Percentiles rank a stretch among this genome's conserved stretches.
phyloP scores from a whole-genome alignment of 2,888 invertebrate species.

The Pelosia muscerda region DNA sequence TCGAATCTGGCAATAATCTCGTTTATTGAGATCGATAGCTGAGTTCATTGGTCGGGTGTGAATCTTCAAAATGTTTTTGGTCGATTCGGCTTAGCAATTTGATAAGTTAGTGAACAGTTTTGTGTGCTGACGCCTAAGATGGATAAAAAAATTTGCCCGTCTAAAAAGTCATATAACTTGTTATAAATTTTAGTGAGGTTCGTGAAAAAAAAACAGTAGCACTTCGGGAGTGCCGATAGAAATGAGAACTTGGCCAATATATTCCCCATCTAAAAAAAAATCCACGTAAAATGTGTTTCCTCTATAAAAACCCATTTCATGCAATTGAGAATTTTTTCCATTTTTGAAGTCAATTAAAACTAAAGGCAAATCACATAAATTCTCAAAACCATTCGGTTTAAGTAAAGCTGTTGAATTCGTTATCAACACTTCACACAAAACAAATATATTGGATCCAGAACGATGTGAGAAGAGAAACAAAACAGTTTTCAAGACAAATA shows the following conservation, averaged over 20 bases:
- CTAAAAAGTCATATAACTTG: slow-evolving; percentile 18
- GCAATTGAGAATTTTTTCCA: neutral
- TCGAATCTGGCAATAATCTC: neutral
- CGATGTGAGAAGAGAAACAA: slow-evolving; percentile 33
- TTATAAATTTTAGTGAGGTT: slow-evolving; percentile 6
- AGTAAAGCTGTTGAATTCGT: slow-evolving; percentile 21
- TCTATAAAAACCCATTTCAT: neutral
- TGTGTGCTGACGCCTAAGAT: slow-evolving; percentile 1
- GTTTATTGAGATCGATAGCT: slow-evolving; percentile 9
- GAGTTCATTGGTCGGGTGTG: slow-evolving; percentile 20
- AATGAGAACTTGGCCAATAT: no score
- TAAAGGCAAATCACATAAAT: neutral
- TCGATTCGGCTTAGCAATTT: slow-evolving; percentile 20
- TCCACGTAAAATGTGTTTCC: neutral
- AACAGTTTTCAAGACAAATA: slow-evolving; percentile 43
- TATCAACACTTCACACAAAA: slow-evolving; percentile 12
- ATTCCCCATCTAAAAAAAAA: no score
- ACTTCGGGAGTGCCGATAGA: neutral
- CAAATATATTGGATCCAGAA: slow-evolving; percentile 22
- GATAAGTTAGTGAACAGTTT: slow-evolving; percentile 22
- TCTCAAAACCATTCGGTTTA: neutral
- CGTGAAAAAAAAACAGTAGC: neutral
- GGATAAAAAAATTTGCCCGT: slow-evolving; percentile 11
- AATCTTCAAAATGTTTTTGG: slow-evolving; percentile 30
- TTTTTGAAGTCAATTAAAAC: neutral